Percentiles rank a stretch among this genome's conserved stretches.
Evolutionary conservation across 2,797 vertebrate genomes (phyloP).

Genomic region (Spheniscus humboldti): DNA sequence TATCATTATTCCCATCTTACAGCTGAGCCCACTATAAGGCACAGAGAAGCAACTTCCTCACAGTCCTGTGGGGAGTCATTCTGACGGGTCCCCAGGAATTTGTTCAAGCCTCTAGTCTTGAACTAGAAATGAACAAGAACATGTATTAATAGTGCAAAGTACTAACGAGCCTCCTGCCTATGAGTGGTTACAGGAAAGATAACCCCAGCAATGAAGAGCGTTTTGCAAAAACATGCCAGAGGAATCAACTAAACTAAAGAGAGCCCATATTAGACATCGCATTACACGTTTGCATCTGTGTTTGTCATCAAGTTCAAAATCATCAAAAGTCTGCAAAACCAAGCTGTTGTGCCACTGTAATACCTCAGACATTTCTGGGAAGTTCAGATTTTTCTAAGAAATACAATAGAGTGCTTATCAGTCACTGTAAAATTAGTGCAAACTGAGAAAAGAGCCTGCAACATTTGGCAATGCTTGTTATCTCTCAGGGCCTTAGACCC

Average conservation of each 20-base stretch:
- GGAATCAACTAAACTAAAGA: neutral
- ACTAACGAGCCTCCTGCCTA: neutral
- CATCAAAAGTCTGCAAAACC: neutral
- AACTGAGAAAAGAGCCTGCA: neutral
- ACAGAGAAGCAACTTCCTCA: neutral
- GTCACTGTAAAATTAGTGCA: neutral
- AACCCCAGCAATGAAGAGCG: neutral
- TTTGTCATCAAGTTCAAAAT: conserved; percentile 1
- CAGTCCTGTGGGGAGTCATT: neutral
- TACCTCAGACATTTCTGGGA: conserved; percentile 24
- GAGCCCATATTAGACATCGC: neutral
- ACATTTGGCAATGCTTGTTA: neutral
- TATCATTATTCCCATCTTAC: neutral
- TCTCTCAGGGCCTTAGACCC: neutral
- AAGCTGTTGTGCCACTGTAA: neutral
- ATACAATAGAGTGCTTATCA: neutral
- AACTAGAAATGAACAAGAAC: neutral
- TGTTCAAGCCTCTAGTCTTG: neutral
- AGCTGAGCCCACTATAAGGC: neutral
- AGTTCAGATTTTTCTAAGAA: conserved; percentile 37
- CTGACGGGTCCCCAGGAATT: neutral
- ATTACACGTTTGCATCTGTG: neutral
- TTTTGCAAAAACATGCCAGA: neutral
- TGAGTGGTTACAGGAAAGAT: neutral
- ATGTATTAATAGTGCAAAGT: neutral